Evolutionary conservation across 92 coral and sea anemone species (phyloP).

Genomic region (Zoanthus gigantus): DNA sequence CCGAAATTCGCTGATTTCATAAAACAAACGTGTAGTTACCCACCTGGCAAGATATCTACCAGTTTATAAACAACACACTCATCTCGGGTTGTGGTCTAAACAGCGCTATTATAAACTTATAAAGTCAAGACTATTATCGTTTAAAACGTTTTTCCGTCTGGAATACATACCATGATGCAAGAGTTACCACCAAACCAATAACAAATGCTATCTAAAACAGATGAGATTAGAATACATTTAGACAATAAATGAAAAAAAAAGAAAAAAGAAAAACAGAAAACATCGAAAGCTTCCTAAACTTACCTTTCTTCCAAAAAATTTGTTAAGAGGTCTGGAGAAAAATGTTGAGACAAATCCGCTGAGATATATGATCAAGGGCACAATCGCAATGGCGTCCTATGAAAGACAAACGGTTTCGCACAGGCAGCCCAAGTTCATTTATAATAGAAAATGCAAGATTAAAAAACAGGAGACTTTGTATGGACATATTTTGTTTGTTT

Average conservation of each 20-base stretch:
- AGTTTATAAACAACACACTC: no score
- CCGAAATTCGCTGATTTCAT: no score
- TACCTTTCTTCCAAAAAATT: slow-evolving; percentile 87
- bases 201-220: slow-evolving; percentile 33
- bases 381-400: slow-evolving; percentile 86
- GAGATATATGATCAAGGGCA: slow-evolving; percentile 87
- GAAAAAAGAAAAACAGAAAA: neutral
- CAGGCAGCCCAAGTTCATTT: neutral
- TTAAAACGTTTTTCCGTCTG: neutral
- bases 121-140: neutral
- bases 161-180: slow-evolving; percentile 28
- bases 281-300: neutral
- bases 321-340: slow-evolving; percentile 83
- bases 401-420: neutral
- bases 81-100: no score
- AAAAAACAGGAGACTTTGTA: no score
- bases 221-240: neutral
- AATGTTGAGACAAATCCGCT: slow-evolving; percentile 93
- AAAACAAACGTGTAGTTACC: no score
- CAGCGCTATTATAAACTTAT: no score
- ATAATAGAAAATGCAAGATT: no score
- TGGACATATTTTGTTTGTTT: no score
- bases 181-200: slow-evolving; percentile 28
- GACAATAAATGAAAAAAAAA: neutral
- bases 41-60: no score